These are phyloP conservation scores for Aldrovandia affinis DNA, from an alignment of 2,797 vertebrate genomes.

Conservation along the genomic window DNA sequence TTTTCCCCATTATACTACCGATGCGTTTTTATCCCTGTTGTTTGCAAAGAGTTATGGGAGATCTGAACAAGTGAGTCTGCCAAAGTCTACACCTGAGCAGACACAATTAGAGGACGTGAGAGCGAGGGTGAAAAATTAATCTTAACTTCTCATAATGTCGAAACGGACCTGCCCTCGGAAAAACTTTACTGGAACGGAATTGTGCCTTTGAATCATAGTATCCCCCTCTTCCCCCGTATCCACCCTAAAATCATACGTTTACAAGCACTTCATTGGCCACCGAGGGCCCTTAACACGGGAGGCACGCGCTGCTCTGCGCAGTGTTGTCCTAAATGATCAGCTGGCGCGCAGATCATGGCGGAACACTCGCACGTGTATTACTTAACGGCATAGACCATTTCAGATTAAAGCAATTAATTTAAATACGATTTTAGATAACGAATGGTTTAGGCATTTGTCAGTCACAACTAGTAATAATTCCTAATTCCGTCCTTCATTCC, in stretches of 20 bases:
- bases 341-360: slow-evolving; percentile 54
- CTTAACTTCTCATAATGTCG: too few species aligned
- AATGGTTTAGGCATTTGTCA: not conserved
- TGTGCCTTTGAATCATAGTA: slow-evolving; percentile 33
- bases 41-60: too few species aligned
- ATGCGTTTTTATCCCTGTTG: too few species aligned
- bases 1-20: too few species aligned
- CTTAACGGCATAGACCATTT: not conserved
- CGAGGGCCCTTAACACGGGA: slow-evolving; percentile 34
- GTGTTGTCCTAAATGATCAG: slow-evolving; percentile 58
- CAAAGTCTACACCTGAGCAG: too few species aligned
- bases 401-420: not conserved
- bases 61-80: too few species aligned
- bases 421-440: not conserved
- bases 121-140: too few species aligned
- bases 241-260: slow-evolving; percentile 31
- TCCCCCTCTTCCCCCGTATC: slow-evolving; percentile 19
- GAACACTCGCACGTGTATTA: not conserved
- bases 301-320: slow-evolving; percentile 24
- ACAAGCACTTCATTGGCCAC: slow-evolving; percentile 38
- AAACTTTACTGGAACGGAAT: too few species aligned
- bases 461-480: not conserved
- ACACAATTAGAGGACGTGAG: too few species aligned
- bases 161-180: too few species aligned
- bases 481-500: not conserved